Evolutionary conservation across 2,888 invertebrate species (phyloP).

Genomic region (Chrysina gloriosa): DNA sequence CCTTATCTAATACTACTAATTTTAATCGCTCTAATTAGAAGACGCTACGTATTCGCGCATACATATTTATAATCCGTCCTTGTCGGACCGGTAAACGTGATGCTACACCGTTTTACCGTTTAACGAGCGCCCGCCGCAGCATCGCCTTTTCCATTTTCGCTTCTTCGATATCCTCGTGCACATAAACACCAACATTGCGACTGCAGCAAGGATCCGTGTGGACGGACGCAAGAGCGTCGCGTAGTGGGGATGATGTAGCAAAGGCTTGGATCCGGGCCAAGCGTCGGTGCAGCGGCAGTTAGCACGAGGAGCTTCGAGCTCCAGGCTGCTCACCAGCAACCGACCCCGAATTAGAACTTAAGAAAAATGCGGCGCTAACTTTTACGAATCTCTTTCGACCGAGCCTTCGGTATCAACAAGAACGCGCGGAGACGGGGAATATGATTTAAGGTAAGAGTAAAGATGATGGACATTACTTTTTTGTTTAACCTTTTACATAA

Average conservation of each 20-base stretch:
- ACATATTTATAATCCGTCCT: constrained; percentile 44
- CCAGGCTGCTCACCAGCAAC: constrained; percentile 49
- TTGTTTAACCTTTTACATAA: neutral
- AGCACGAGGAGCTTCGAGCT: constrained; percentile 60
- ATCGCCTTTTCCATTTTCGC: constrained; percentile 8
- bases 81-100: too few relatives aligned
- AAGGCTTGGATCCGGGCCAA: constrained; percentile 60
- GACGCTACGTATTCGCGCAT: constrained; percentile 43
- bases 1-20: constrained; percentile 46
- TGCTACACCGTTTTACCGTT: neutral
- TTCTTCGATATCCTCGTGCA: constrained; percentile 21
- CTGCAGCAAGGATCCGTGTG: constrained; percentile 51
- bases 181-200: constrained; percentile 50
- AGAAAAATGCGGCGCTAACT: constrained; percentile 48
- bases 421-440: constrained; percentile 28
- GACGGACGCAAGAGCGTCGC: constrained; percentile 37
- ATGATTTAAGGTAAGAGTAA: constrained; percentile 37
- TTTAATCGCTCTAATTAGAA: constrained; percentile 55
- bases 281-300: constrained; percentile 62
- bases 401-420: constrained; percentile 38
- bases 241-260: constrained; percentile 49
- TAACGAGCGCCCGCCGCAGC: neutral
- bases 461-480: neutral
- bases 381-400: constrained; percentile 31
- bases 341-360: constrained; percentile 15